Evolutionary conservation across 2,797 vertebrate genomes (phyloP).

Genomic region (Macrochelys suwanniensis): DNA sequence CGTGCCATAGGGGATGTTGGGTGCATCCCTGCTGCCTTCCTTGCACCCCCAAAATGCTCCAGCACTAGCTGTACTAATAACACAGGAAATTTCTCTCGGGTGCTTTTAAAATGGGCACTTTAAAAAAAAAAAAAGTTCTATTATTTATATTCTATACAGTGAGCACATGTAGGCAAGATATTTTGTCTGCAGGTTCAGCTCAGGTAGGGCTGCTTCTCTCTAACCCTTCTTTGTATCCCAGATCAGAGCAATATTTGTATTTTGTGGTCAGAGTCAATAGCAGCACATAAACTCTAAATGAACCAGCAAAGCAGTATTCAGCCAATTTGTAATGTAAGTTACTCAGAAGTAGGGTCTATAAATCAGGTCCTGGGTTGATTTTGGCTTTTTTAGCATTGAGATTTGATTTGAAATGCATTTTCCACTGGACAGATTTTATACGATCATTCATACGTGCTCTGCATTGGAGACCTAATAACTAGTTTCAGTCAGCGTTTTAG

Average conservation of each 20-base stretch:
- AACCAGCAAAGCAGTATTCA: not conserved
- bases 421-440: not conserved
- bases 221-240: not conserved
- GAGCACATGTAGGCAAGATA: not conserved
- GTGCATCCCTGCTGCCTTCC: not conserved
- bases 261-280: not conserved
- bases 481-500: constrained; percentile 14
- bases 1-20: too few species aligned
- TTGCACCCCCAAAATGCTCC: accelerated
- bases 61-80: accelerated
- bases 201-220: not conserved
- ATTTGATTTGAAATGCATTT: not conserved
- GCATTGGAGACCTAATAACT: not conserved
- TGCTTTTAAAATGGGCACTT: not conserved
- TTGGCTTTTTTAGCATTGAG: not conserved
- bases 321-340: not conserved
- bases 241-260: not conserved
- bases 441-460: accelerated
- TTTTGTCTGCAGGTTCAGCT: not conserved
- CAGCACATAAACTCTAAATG: not conserved
- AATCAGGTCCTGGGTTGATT: not conserved
- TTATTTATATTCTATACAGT: not conserved
- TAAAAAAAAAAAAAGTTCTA: not conserved
- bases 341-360: not conserved
- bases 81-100: not conserved